Evolutionary conservation across 2,888 invertebrate genomes (phyloP), one percentile per base, ranked within the genome.

Genomic region (Dryadula phaetusa): DNA sequence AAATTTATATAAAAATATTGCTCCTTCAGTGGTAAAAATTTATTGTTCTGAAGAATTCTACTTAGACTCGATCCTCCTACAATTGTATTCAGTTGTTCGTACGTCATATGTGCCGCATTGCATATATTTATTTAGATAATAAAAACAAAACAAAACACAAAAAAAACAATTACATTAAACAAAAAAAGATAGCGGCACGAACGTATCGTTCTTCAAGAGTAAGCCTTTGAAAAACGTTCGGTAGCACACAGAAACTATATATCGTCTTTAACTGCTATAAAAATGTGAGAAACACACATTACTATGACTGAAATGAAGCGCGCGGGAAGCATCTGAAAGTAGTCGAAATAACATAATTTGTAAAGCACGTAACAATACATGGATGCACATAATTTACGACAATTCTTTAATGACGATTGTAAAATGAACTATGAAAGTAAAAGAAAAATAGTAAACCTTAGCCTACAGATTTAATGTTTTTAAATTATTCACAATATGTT

Each of bases 231-330:
- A 61, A 66, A 54, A 61, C 63, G 42, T 66, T 66, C 61, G 37
- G 46, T 49, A 42, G 34, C 66, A 40, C 66, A 66, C 20, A 44
- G 47, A 40, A 70, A 64, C 69, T 84, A 86, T 86, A 87, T 87
- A 86, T 86, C 81, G 83, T 82, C 77, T 75, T 76, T 81, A 83
- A 83, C 82, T 79, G 84, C 85, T 79, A 86, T 86, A 86, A 87
- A 87, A 86, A 83, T 85, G 86, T 85, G 84, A 75, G 77, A 74
- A 86, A 85, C 82, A 85, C 81, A 85, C 85, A 86, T 87, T 86
- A 86, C 82, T 72, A 76, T 84, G 84, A 87, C 80, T 84, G 83
- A 87, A 83, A 79, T 86, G 74, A 69, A 74, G 82, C 79, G 86
- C 87, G 87, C 83, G 85, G 79, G 78, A 75, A 74, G 88, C 82